A percentile compares a stretch with the other conserved stretches of the same genome.
Conservation (phyloP, 2,113 vertebrate genomes). For the Entomyzon cyanotis region DNA sequence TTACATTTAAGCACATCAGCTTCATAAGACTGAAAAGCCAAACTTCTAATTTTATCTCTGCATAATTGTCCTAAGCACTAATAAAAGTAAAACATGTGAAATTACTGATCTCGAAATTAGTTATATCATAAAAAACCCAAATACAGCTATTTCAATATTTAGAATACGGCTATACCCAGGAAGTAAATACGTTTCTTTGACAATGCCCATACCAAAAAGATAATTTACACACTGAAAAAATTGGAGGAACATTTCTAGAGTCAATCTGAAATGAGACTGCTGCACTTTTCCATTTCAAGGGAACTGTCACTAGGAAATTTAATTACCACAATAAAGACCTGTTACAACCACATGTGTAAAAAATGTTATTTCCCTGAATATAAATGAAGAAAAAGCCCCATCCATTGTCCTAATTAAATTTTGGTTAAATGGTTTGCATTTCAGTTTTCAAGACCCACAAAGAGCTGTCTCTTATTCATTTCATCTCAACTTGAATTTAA, state of each 20-base stretch:
- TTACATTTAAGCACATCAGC: neutral
- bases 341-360: slow-evolving; percentile 17
- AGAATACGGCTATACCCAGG: neutral
- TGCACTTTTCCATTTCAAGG: neutral
- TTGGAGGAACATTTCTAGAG: neutral
- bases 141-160: neutral
- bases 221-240: neutral
- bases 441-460: neutral
- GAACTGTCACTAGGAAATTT: slow-evolving; percentile 16
- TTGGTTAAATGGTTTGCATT: neutral
- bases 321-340: slow-evolving; percentile 15
- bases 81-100: neutral
- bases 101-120: neutral
- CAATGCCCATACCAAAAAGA: neutral
- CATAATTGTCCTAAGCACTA: neutral
- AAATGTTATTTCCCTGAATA: neutral
- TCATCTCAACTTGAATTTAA: neutral
- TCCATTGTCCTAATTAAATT: neutral
- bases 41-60: neutral
- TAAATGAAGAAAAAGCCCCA: rapidly evolving
- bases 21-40: neutral
- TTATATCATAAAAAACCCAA: neutral
- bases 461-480: neutral
- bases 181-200: neutral
- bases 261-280: neutral